Conservation (phyloP, 1,140 invertebrate genomes). For the Lasioglossum albipes region DNA sequence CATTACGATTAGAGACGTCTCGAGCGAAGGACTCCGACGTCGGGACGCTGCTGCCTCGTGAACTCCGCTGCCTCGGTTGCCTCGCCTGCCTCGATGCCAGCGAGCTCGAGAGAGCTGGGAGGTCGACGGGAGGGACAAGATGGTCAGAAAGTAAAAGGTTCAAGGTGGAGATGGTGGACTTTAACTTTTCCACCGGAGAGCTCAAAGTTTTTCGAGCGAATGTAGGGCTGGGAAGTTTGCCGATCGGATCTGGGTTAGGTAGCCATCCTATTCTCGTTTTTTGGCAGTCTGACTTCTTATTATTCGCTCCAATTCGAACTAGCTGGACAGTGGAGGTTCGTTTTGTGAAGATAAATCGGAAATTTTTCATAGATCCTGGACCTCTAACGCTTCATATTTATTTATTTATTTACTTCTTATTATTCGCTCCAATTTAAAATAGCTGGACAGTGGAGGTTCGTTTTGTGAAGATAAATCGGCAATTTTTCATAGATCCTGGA, state of each 20-base stretch:
- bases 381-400: too few relatives aligned
- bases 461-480: too few relatives aligned
- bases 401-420: too few relatives aligned
- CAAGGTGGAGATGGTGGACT: slow-evolving; percentile 59
- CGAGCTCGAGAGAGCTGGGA: slow-evolving; percentile 4
- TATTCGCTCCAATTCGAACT: too few relatives aligned
- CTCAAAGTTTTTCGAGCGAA: slow-evolving; percentile 51
- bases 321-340: too few relatives aligned
- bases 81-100: not conserved
- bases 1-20: slow-evolving; percentile 80
- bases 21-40: slow-evolving; percentile 52
- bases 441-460: too few relatives aligned
- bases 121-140: slow-evolving; percentile 10
- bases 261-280: not conserved
- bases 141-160: slow-evolving; percentile 55
- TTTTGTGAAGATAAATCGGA: too few relatives aligned
- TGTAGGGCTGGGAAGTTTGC: not conserved
- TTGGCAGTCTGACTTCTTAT: not conserved
- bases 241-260: not conserved
- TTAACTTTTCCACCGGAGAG: slow-evolving; percentile 51
- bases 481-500: too few relatives aligned
- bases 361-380: too few relatives aligned
- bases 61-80: slow-evolving; percentile 19
- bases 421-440: too few relatives aligned
- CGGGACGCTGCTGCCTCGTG: slow-evolving; percentile 9